Base-by-base conservation (phyloP, 2,888 invertebrate species). In the Tipula vernalis region DNA sequence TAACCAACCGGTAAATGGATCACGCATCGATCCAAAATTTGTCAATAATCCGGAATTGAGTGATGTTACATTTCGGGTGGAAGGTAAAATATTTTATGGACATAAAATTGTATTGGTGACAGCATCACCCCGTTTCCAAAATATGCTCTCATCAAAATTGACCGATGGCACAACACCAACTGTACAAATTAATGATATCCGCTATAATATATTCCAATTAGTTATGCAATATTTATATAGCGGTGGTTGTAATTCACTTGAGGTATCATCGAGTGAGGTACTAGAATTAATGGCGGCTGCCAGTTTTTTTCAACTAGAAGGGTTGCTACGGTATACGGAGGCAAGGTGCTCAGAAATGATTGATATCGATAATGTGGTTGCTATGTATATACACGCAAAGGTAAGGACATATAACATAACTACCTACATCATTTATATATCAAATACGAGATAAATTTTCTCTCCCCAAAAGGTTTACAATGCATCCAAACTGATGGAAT, bases 61-160 rank as follows among this genome's bases (percentile, higher is more conserved):
- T 89, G 98, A 98, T 90, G 97, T 98, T 41, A 97, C 97, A 87
- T 98, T 98, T 91, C 94, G 97, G 90, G 97, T 98, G 86, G 98
- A 98, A 91, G 97, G 97, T 0, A 94, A 97, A 88, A 93, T 97
- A 36, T 98, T 98, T 92, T 98, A 97, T 91, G 98, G 97, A 0
- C 98, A 98, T 91, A 97, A 98, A 92, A 98, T 98, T 88, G 97
- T 98, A 51, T 92, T 98, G 87, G 97, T 98, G 85, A 98, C 98
- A 2, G 97, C 97, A 87, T 98, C 97, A 3, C 95, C 96, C 13
- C 93, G 97, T 86, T 95, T 98, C 89, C 94, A 97, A 88, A 96
- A 95, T 86, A 97, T 98, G 97, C 92, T 98, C 83, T 95, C 95
- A 89, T 95, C 95, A 5, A 95, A 95, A 89, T 90, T 95, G 87